A percentile compares a stretch with the other conserved stretches of the same genome.
Conservation (phyloP, 2,113 vertebrate genomes). For the Indicator maculatus region DNA sequence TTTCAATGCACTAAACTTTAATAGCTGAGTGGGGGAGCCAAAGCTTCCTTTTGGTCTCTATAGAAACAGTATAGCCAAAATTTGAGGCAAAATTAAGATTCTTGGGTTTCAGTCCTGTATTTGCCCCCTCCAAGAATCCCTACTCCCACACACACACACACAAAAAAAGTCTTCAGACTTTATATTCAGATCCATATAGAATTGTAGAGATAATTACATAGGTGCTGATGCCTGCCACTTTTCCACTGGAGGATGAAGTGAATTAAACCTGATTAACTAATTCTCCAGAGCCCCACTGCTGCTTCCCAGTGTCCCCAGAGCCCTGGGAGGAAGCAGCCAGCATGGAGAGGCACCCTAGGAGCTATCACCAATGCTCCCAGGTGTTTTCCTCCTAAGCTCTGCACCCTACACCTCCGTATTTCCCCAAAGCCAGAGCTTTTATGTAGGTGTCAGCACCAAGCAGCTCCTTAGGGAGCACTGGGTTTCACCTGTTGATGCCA, state of each 20-base stretch:
- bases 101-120: conserved; percentile 83
- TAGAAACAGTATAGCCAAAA: conserved; percentile 94
- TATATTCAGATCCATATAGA: background rate
- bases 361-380: background rate
- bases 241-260: conserved; percentile 17
- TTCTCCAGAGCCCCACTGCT: conserved; percentile 33
- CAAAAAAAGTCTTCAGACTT: conserved; percentile 56
- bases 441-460: background rate
- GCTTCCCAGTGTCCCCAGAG: conserved; percentile 25
- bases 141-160: conserved; percentile 24
- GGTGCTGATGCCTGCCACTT: background rate
- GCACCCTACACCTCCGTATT: fast-evolving
- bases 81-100: conserved; percentile 94
- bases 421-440: background rate
- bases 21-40: conserved; percentile 94
- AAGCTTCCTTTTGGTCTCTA: conserved; percentile 92
- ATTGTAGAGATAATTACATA: background rate
- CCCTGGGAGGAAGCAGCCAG: background rate
- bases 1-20: conserved; percentile 95
- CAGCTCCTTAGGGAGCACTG: fast-evolving
- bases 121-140: conserved; percentile 58
- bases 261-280: conserved; percentile 62
- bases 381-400: background rate
- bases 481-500: background rate
- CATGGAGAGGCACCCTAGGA: background rate